These are phyloP conservation scores for Druon quercuslanigerum DNA, from an alignment of 1,140 invertebrate species.

Conservation along the genomic window DNA sequence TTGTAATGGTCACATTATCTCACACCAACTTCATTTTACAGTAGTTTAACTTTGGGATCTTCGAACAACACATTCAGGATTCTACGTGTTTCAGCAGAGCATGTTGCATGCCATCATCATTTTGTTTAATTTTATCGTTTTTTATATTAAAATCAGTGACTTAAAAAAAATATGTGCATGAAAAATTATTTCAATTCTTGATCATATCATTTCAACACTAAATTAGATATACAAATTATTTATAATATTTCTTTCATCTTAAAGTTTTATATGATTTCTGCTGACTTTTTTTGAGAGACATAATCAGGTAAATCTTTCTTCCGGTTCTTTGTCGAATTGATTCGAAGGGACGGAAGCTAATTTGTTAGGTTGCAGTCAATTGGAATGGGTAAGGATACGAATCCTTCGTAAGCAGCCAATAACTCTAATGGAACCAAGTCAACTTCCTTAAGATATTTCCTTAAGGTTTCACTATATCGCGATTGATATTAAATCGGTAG, in stretches of 20 bases:
- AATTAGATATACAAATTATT: too few species aligned
- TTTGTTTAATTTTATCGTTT: too few species aligned
- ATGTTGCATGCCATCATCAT: too few species aligned
- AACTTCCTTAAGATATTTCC: constrained; percentile 6
- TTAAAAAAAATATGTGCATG: too few species aligned
- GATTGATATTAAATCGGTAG: constrained; percentile 22
- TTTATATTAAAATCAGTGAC: too few species aligned
- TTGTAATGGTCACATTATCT: constrained; percentile 25
- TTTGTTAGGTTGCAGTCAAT: constrained; percentile 17
- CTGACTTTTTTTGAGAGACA: background rate
- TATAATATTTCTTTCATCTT: too few species aligned
- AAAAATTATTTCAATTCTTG: too few species aligned
- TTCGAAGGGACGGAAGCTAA: constrained; percentile 12
- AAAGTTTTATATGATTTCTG: constrained; percentile 1
- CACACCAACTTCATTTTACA: constrained; percentile 26
- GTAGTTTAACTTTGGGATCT: constrained; percentile 25
- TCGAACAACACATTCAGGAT: constrained; percentile 20
- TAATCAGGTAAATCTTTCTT: background rate
- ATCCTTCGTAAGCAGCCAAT: constrained; percentile 14
- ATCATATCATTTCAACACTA: too few species aligned
- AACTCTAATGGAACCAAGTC: constrained; percentile 22
- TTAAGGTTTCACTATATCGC: background rate
- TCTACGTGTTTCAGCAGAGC: too few species aligned
- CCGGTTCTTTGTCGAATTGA: background rate
- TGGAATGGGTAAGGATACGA: constrained; percentile 11